Conservation (phyloP, 2,113 vertebrate species). For the Poicephalus meyeri region DNA sequence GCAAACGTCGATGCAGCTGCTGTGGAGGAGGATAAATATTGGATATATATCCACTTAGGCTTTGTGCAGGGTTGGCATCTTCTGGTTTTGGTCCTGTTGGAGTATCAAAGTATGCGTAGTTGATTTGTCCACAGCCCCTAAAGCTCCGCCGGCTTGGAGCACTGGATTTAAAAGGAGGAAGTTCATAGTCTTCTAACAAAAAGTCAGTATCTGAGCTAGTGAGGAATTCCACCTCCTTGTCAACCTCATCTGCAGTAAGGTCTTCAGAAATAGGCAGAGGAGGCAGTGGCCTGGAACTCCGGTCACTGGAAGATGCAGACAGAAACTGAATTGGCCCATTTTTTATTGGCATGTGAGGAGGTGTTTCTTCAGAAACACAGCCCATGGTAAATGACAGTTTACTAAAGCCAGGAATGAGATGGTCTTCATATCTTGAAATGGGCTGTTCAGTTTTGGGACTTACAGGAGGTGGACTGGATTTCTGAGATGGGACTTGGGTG, state of each 20-base stretch:
- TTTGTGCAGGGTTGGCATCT: slow-evolving; percentile 57
- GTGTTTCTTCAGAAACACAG: slow-evolving; percentile 68
- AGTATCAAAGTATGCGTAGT: slow-evolving; percentile 88
- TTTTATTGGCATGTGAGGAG: slow-evolving; percentile 77
- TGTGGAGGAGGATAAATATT: slow-evolving; percentile 65
- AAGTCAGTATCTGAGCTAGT: slow-evolving; percentile 89
- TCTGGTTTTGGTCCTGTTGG: slow-evolving; percentile 61
- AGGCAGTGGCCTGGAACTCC: slow-evolving; percentile 87
- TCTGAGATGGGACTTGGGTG: slow-evolving; percentile 74
- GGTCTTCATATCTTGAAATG: slow-evolving; percentile 74
- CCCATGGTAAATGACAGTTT: slow-evolving; percentile 77
- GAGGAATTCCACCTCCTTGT: slow-evolving; percentile 92
- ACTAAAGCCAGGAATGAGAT: slow-evolving; percentile 78
- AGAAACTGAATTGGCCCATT: slow-evolving; percentile 51
- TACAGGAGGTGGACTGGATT: slow-evolving; percentile 73
- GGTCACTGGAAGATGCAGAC: slow-evolving; percentile 43
- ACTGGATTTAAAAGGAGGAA: slow-evolving; percentile 76
- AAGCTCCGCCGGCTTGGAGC: slow-evolving; percentile 77
- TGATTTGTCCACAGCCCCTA: slow-evolving; percentile 86
- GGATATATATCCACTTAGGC: not conserved
- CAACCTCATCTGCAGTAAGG: slow-evolving; percentile 78
- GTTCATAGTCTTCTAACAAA: slow-evolving; percentile 77
- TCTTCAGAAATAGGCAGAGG: slow-evolving; percentile 84
- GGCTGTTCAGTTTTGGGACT: slow-evolving; percentile 64
- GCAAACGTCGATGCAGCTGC: slow-evolving; percentile 83